phyloP scores from a whole-genome alignment of 2,888 invertebrate species.

The Lottia gigantea region DNA sequence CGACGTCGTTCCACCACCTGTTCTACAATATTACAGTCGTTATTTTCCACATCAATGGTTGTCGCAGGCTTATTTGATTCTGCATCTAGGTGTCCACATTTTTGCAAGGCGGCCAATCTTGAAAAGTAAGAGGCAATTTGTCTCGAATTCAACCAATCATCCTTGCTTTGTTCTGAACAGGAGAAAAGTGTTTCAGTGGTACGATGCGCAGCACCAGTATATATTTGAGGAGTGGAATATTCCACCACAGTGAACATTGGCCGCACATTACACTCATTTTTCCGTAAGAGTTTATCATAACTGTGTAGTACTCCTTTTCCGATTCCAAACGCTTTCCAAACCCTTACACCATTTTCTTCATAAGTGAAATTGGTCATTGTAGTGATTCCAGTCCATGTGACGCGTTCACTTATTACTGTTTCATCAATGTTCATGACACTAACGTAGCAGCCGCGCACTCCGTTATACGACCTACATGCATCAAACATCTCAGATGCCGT shows the following conservation, averaged over 20 bases:
- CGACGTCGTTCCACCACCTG: background rate
- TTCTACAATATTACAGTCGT: background rate
- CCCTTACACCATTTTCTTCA: background rate
- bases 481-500: background rate
- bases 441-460: background rate
- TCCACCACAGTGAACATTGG: background rate
- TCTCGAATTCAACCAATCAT: background rate
- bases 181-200: background rate
- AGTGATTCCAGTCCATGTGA: background rate
- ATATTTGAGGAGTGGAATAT: background rate
- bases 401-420: background rate
- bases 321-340: background rate
- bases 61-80: background rate
- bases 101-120: background rate
- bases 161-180: background rate
- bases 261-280: background rate
- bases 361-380: background rate
- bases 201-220: background rate
- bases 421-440: background rate
- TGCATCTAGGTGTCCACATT: background rate
- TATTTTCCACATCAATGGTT: background rate
- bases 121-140: background rate
- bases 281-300: background rate
- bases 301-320: background rate
- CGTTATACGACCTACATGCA: background rate